Conservation (phyloP, 2,888 invertebrate species). For the Drosophila maculinotata region DNA sequence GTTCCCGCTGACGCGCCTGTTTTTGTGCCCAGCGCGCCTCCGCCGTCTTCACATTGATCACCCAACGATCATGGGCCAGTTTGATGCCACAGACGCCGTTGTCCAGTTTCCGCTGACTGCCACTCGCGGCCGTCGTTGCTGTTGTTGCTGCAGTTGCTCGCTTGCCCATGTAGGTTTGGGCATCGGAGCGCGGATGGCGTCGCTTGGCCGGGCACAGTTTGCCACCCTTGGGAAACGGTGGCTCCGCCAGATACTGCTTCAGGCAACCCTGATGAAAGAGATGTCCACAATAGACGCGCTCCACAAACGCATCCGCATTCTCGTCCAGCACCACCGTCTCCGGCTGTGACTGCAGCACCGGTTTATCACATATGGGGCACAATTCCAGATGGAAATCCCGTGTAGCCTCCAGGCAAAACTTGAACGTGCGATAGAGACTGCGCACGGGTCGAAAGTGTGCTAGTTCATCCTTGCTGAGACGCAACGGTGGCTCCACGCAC, state of each 20-base stretch:
- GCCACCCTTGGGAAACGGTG: slow-evolving; percentile 90
- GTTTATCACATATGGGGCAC: slow-evolving; percentile 88
- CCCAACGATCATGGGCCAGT: slow-evolving; percentile 91
- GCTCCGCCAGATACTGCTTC: slow-evolving; percentile 89
- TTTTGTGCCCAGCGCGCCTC: slow-evolving; percentile 92
- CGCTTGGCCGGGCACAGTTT: slow-evolving; percentile 88
- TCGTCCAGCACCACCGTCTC: slow-evolving; percentile 87
- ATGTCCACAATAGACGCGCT: slow-evolving; percentile 90
- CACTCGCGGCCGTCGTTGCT: background rate
- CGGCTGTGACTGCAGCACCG: slow-evolving; percentile 87
- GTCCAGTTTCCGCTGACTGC: slow-evolving; percentile 15
- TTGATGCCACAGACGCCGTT: slow-evolving; percentile 86
- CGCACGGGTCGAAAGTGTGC: slow-evolving; percentile 88
- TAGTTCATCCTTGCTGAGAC: slow-evolving; percentile 84
- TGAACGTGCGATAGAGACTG: slow-evolving; percentile 87
- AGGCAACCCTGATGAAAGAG: slow-evolving; percentile 90
- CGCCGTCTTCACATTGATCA: slow-evolving; percentile 88
- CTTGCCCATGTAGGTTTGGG: slow-evolving; percentile 75
- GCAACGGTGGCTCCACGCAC: slow-evolving; percentile 89
- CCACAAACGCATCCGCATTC: slow-evolving; percentile 87
- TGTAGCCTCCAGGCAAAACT: slow-evolving; percentile 88
- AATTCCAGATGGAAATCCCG: slow-evolving; percentile 87
- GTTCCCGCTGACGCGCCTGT: slow-evolving; percentile 90
- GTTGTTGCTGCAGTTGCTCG: slow-evolving; percentile 61
- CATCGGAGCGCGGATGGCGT: slow-evolving; percentile 84